Evolutionary conservation across 2,888 invertebrate species (phyloP), one percentile per base, ranked within the genome.

Genomic region (Sphaerophoria taeniata): DNA sequence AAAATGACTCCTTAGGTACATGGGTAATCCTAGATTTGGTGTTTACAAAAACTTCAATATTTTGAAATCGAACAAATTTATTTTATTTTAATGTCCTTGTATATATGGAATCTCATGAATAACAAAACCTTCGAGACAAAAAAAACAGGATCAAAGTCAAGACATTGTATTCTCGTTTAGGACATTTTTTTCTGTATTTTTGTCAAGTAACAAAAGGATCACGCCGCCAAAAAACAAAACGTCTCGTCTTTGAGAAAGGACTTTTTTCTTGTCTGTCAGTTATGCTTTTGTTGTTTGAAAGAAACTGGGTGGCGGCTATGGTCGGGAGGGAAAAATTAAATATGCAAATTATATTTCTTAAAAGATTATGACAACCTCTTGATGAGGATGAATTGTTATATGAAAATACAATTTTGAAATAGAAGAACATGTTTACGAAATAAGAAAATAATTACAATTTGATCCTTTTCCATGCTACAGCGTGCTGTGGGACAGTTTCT

Each of bases 361-460:
- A 85, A 77, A 70, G 81, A 85, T 85, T 85, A 77, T 85, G 85
- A 85, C 85, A 85, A 34, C 72, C 85, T 67, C 67, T 81, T 73
- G 85, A 85, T 80, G 80, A 56, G 80, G 63, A 85, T 49, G 76
- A 60, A 81, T 81, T 85, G 81, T 81, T 76, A 75, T 76, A 75
- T 80, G 71, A 75, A 75, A 76, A 67, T 67, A 65, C 65, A 65
- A 65, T 65, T 67, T 69, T 61, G 63, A 67, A 80, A 80, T 85
- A 61, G 72, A 60, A 76, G 81, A 81, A 85, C 81, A 81, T 85
- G 85, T 85, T 85, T 85, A 81, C 58, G 85, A 77, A 85, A 85
- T 81, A 76, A 81, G 77, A 85, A 77, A 85, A 85, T 81, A 85
- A 81, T 81, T 85, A 85, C 85, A 85, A 85, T 85, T 85, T 85